Conservation (phyloP, 2,113 vertebrate genomes). For the Phocoena sinus region DNA sequence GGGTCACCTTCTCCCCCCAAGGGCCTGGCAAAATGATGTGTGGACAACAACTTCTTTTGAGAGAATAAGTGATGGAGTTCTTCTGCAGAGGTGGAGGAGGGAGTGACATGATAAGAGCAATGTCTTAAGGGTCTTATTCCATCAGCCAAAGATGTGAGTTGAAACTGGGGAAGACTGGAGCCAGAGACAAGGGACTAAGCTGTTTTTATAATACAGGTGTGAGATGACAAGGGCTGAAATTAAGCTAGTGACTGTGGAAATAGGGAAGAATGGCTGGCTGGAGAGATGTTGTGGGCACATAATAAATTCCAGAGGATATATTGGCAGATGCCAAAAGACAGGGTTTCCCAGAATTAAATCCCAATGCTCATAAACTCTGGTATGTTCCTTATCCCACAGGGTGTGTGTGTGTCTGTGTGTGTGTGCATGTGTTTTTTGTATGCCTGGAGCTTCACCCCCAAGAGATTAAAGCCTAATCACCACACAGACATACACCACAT, state of each 20-base stretch:
- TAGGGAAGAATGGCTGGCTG: background rate
- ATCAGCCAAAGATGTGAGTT: background rate
- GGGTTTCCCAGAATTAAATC: constrained; percentile 57
- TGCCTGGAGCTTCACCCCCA: background rate
- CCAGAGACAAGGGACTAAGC: background rate
- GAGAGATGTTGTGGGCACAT: constrained; percentile 24
- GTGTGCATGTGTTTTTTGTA: background rate
- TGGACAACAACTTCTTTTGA: background rate
- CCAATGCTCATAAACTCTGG: constrained; percentile 55
- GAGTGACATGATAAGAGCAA: background rate
- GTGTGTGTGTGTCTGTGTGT: background rate
- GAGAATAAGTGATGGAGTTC: background rate
- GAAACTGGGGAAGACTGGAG: background rate
- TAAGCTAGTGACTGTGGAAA: constrained; percentile 12
- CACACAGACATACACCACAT: background rate
- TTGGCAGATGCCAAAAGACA: constrained; percentile 45
- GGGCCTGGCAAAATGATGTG: background rate
- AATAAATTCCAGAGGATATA: constrained; percentile 61
- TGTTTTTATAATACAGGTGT: constrained; percentile 37
- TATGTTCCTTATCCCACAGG: constrained; percentile 36
- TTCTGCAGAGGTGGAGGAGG: background rate
- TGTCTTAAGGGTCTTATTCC: background rate
- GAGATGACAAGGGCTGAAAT: constrained; percentile 10
- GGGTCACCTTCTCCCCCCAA: background rate
- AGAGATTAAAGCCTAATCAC: background rate